Percentiles rank a stretch among this genome's conserved stretches.
phyloP scores from a whole-genome alignment of 2,797 vertebrate species.

The Helicolenus hilgendorfi region DNA sequence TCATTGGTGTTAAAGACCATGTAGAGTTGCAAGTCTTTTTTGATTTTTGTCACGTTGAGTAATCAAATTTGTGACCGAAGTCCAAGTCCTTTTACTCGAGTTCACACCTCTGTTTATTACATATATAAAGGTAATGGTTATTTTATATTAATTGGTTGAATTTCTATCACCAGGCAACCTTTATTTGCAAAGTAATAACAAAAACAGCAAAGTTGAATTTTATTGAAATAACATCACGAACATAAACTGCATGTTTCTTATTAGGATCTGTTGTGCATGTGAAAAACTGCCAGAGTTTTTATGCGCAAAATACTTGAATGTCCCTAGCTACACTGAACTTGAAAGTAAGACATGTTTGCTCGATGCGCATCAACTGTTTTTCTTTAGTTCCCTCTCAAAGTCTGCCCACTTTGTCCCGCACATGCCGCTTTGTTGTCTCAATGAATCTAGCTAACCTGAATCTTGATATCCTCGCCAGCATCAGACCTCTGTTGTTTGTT shows the following conservation, averaged over 20 bases:
- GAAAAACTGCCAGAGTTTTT: not conserved
- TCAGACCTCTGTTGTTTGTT: constrained; percentile 42
- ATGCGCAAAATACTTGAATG: not conserved
- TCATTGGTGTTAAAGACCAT: too few species aligned
- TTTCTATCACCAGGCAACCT: not conserved
- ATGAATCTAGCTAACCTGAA: not conserved
- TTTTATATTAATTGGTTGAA: not conserved
- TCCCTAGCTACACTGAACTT: not conserved
- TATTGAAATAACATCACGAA: not conserved
- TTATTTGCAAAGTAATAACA: not conserved
- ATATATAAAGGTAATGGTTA: not conserved
- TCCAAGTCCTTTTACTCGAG: too few species aligned
- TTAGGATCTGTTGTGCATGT: not conserved
- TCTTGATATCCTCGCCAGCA: constrained; percentile 25
- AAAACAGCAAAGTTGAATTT: not conserved
- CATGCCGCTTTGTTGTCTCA: not conserved
- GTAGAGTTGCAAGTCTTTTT: too few species aligned
- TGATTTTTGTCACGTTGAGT: too few species aligned
- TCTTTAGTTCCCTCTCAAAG: not conserved
- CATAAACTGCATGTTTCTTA: not conserved
- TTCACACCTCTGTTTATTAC: not conserved
- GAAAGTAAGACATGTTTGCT: not conserved
- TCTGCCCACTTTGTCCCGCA: not conserved
- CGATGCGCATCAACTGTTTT: not conserved
- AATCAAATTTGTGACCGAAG: too few species aligned